phyloP scores from a whole-genome alignment of 2,113 vertebrate genomes.

The Tichodroma muraria region DNA sequence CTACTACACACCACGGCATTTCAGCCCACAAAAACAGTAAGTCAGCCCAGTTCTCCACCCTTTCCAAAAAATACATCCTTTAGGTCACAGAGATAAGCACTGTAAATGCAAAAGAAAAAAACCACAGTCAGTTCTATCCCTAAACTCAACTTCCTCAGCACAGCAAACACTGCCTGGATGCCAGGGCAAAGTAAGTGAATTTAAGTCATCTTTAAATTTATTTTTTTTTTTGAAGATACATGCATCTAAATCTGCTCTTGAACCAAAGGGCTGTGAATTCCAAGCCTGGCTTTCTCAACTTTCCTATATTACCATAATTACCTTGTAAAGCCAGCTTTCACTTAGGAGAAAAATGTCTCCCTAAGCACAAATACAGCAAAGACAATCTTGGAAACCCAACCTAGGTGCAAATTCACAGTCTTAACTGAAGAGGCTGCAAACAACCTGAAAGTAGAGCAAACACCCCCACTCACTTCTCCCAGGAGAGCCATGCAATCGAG shows the following conservation, averaged over 20 bases:
- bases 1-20: neutral
- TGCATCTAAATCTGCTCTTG: neutral
- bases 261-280: neutral
- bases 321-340: neutral
- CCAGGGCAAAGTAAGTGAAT: neutral
- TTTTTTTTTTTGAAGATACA: neutral
- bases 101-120: neutral
- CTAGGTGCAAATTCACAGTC: neutral
- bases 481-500: rapidly evolving
- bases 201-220: neutral
- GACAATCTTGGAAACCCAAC: neutral
- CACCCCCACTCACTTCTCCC: neutral
- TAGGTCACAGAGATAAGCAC: neutral
- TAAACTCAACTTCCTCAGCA: neutral
- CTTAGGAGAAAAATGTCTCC: neutral
- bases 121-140: neutral
- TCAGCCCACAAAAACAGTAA: neutral
- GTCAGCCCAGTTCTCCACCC: neutral
- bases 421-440: neutral
- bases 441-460: neutral
- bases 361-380: neutral
- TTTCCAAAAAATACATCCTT: neutral
- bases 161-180: neutral
- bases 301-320: neutral
- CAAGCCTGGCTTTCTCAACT: neutral